Evolutionary conservation across 1,140 invertebrate genomes (phyloP).

Genomic region (Zophobas atratus): DNA sequence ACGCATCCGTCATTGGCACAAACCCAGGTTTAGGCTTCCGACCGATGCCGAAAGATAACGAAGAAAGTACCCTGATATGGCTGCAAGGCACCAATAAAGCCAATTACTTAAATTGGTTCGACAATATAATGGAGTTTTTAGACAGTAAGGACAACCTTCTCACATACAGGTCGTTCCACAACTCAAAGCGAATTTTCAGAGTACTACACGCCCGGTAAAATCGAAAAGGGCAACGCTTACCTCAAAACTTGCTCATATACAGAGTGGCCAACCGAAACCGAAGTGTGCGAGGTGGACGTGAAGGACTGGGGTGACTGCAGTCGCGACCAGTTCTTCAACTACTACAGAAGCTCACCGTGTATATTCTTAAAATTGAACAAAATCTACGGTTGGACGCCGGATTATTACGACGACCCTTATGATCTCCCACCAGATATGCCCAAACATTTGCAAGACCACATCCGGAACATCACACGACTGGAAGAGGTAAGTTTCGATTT

Average conservation of each 20-base stretch:
- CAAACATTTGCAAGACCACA: slow-evolving; percentile 73
- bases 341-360: slow-evolving; percentile 78
- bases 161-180: too few species aligned
- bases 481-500: slow-evolving; percentile 55
- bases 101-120: slow-evolving; percentile 86
- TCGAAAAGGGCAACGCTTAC: slow-evolving; percentile 72
- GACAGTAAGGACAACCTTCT: slow-evolving; percentile 71
- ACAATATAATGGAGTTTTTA: slow-evolving; percentile 81
- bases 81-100: slow-evolving; percentile 86
- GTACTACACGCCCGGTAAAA: slow-evolving; percentile 73
- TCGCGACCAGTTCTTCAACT: slow-evolving; percentile 82
- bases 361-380: slow-evolving; percentile 79
- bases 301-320: slow-evolving; percentile 80
- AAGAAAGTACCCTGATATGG: slow-evolving; percentile 95
- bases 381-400: slow-evolving; percentile 68
- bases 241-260: slow-evolving; percentile 74
- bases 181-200: slow-evolving; percentile 65
- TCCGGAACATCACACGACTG: slow-evolving; percentile 68
- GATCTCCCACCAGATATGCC: slow-evolving; percentile 69
- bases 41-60: slow-evolving; percentile 91
- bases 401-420: slow-evolving; percentile 63
- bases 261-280: slow-evolving; percentile 69
- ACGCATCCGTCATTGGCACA: slow-evolving; percentile 88
- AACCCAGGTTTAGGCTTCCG: slow-evolving; percentile 96
- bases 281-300: slow-evolving; percentile 76